Conservation (phyloP, 2,888 invertebrate species). For the Eupithecia insigniata region DNA sequence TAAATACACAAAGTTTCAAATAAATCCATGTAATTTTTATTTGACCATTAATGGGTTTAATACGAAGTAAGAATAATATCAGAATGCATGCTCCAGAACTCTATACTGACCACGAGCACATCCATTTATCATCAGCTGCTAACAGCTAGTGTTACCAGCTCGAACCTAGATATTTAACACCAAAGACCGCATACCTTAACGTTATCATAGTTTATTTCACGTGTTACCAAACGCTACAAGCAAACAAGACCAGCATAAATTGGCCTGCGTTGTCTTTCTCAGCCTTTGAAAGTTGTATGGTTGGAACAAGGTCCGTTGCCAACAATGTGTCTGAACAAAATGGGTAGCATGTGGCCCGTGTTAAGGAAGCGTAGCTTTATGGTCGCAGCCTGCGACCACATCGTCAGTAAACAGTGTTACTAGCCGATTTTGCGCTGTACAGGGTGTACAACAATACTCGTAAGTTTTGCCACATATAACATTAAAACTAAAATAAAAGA, state of each 20-base stretch:
- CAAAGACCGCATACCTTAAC: conserved; percentile 66
- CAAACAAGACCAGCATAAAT: conserved; percentile 47
- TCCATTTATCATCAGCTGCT: conserved; percentile 8
- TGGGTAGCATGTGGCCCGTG: conserved; percentile 61
- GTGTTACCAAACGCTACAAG: conserved; percentile 70
- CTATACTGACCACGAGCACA: neutral
- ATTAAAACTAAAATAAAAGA: neutral
- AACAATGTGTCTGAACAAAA: conserved; percentile 52
- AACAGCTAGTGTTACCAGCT: conserved; percentile 30
- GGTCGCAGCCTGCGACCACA: conserved; percentile 68
- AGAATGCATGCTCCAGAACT: neutral
- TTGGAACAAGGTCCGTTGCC: conserved; percentile 36
- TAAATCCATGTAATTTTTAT: too few species aligned
- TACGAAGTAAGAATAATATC: neutral
- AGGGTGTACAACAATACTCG: conserved; percentile 3
- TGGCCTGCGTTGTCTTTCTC: conserved; percentile 48
- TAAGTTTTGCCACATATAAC: conserved; percentile 7
- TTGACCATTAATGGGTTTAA: neutral
- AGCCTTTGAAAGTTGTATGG: conserved; percentile 38
- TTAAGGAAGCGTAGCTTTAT: conserved; percentile 77
- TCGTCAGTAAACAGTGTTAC: conserved; percentile 60
- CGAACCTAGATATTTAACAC: conserved; percentile 58
- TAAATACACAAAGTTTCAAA: too few species aligned
- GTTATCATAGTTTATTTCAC: conserved; percentile 77
- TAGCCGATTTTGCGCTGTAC: conserved; percentile 62